Base-by-base conservation (phyloP, 2,113 vertebrate species). In the Gymnarchus niloticus region DNA sequence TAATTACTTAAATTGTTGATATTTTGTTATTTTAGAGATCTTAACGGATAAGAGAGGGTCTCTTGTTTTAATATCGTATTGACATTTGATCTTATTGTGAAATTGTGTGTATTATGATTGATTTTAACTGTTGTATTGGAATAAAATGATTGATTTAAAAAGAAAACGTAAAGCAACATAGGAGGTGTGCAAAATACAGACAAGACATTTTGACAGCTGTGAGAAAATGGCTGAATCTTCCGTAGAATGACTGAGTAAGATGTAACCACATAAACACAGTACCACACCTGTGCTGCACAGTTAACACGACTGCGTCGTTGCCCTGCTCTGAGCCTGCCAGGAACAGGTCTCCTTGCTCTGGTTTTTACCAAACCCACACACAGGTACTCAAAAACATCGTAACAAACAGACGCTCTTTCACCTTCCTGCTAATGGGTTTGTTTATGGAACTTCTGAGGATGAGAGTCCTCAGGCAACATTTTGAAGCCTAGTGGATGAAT, bases 391-490 rank as follows among this genome's bases (percentile, higher is more conserved):
- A 23, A 46, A 23, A n/a, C 76, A 57, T 85, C 77, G 80, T 44
- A 85, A 78, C 56, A 80, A 78, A 56, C 49, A 57, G 77, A 59
- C 33, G 57, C n/a, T 73, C 33, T 76, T 73, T 85, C 69, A 56
- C 54, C 59, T 85, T 80, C 14, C 65, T 56, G 69, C 54, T 69
- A 80, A 85, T 83, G 82, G 54, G 54, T 57, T 83, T 41, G 44
- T 23, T 8, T 37, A 25, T 37, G 46, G 41, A 59, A 46, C 61
- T 73, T 21, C 48, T 84, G n/a, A 84, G 61, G 61, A 65, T 73
- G 83, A 84, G 65, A 84, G 21, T 59, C 83, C 83, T 84, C 83
- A n/a, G 69, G 57, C 59, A 59, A 46, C 37, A 83, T 57, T 83
- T 83, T 56, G 46, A 56, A 83, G 56, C n/a, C 56, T 56, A 56